Evolutionary conservation across 1,140 invertebrate species (phyloP), one percentile per base, ranked within the genome.

Genomic region (Sarcophaga bullata): DNA sequence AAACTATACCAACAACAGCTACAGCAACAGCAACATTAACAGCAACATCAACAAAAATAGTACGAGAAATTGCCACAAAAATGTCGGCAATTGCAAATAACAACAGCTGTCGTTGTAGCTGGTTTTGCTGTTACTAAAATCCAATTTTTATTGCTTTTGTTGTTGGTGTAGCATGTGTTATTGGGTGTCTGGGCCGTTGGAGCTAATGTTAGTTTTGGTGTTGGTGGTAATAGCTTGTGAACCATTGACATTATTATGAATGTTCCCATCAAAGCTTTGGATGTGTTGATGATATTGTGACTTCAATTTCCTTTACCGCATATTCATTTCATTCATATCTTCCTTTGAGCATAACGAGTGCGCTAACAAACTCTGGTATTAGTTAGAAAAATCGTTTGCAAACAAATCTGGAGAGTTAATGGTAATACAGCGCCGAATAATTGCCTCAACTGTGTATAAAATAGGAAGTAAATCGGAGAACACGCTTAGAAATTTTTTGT

Each of bases 61-160:
- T 19, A 68, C 62, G 19, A 68, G n/a, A 68, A 68, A 68, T 19
- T 68, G 62, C 62, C 62, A 68, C 62, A 68, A 68, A 68, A 78
- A 78, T 17, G 48, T 78, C 75, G 49, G 48, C n/a, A 50, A 78
- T 25, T 50, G 75, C 75, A 78, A 50, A 17, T 78, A 78, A 78
- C 75, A 50, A 25, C 75, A 78, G 75, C 19, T 78, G 75, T 75
- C 73, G 73, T 78, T 78, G 48, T 50, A 68, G 62, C 62, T 68
- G 62, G 62, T 68, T 37, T 68, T 68, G 62, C 62, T 68, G 62
- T 68, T 68, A 68, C 62, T 68, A 68, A 68, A n/a, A 58, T 58
- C 8, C 11, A 58, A 6, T 58, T 15, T 19, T 6, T 68, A 68
- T 68, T 68, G 62, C 17, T 68, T 10, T 68, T 68, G n/a, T 68